Conservation (phyloP, 1,140 invertebrate species). For the Acromyrmex charruanus region DNA sequence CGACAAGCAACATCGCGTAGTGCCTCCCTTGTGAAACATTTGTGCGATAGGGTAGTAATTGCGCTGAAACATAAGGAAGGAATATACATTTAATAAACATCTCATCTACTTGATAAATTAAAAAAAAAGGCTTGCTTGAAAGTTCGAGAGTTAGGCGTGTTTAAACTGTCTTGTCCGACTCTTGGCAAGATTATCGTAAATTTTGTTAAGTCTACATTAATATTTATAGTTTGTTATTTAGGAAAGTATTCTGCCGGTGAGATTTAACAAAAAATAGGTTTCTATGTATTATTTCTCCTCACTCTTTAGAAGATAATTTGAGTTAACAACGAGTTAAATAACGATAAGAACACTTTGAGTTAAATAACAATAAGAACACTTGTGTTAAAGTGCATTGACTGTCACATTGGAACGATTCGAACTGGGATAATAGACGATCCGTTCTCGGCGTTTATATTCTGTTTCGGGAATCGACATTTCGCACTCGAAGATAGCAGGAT, state of each 20-base stretch:
- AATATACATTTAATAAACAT: conserved; percentile 25
- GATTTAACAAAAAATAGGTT: neutral
- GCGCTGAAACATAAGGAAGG: conserved; percentile 62
- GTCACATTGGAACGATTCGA: conserved; percentile 55
- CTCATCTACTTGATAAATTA: neutral
- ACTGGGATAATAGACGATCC: conserved; percentile 74
- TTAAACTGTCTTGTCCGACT: neutral
- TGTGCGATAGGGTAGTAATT: conserved; percentile 62
- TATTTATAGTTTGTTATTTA: neutral
- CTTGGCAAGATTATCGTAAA: neutral
- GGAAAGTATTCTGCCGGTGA: neutral
- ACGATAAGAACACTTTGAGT: neutral
- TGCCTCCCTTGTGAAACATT: conserved; percentile 47
- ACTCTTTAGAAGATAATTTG: neutral
- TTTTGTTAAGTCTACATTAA: neutral
- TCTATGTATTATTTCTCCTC: conserved; percentile 8
- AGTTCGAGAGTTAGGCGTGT: neutral
- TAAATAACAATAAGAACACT: neutral
- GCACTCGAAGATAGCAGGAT: conserved; percentile 73
- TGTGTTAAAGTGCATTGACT: neutral
- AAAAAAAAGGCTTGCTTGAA: neutral
- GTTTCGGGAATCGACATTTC: conserved; percentile 76
- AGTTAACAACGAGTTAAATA: neutral
- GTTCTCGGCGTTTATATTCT: conserved; percentile 74
- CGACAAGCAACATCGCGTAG: conserved; percentile 30